A percentile compares a stretch with the other conserved stretches of the same genome.
Evolutionary conservation across 2,888 invertebrate genomes (phyloP).

Genomic region (Coenonympha glycerion): DNA sequence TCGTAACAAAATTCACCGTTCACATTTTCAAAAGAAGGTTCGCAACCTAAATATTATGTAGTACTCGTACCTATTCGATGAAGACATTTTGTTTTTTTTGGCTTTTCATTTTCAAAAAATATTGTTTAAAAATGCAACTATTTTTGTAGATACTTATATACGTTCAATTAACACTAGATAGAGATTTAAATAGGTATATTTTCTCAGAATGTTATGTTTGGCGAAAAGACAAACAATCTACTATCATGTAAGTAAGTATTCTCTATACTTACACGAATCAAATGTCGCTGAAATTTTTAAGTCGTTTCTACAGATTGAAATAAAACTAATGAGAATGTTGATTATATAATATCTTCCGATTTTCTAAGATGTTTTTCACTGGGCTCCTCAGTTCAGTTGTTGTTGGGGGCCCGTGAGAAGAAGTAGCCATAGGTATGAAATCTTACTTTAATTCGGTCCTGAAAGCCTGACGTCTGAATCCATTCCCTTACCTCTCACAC

Average conservation of each 20-base stretch:
- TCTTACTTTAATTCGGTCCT: neutral
- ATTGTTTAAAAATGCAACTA: slow-evolving; percentile 69
- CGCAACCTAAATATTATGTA: slow-evolving; percentile 36
- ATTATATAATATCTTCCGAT: slow-evolving; percentile 27
- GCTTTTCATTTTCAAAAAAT: slow-evolving; percentile 41
- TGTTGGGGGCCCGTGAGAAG: slow-evolving; percentile 40
- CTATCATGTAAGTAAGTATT: slow-evolving; percentile 36
- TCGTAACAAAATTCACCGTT: slow-evolving; percentile 42
- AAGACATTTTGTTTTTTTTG: slow-evolving; percentile 38
- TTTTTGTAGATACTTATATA: slow-evolving; percentile 74
- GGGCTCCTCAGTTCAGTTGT: slow-evolving; percentile 34
- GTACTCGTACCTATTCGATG: slow-evolving; percentile 29
- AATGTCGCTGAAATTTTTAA: slow-evolving; percentile 41
- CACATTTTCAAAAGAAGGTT: slow-evolving; percentile 48
- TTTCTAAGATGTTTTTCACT: slow-evolving; percentile 30
- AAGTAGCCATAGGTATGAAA: slow-evolving; percentile 13
- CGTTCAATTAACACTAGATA: slow-evolving; percentile 71
- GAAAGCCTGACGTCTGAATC: slow-evolving; percentile 1
- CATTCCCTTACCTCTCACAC: slow-evolving; percentile 15
- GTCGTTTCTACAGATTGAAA: slow-evolving; percentile 34
- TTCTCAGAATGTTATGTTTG: slow-evolving; percentile 69
- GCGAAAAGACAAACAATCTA: slow-evolving; percentile 48
- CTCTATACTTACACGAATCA: slow-evolving; percentile 54
- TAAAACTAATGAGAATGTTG: slow-evolving; percentile 11
- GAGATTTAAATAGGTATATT: slow-evolving; percentile 61